Evolutionary conservation across 2,888 invertebrate species (phyloP), one percentile per base, ranked within the genome.

Genomic region (Villa cingulata): DNA sequence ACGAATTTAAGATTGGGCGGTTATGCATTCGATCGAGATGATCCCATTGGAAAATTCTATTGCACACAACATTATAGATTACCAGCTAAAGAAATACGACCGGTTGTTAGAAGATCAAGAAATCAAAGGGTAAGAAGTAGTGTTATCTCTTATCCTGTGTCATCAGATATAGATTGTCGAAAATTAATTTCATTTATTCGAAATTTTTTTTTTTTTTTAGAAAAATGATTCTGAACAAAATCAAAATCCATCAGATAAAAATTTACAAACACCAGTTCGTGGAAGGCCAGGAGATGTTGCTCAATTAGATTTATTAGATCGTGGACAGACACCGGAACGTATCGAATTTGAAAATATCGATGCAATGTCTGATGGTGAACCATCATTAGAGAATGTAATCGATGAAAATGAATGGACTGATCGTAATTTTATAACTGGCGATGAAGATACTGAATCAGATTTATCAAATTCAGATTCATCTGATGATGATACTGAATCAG

Each of bases 401-500:
- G 91, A 91, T 62, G 94, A 95, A 65, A 92, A 94, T 62, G 92
- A 94, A 65, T 92, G 94, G 87, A 92, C 91, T 0, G 90, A 91
- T 58, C 77, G 89, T 56, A 95, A 95, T 72, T 90, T 90, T 66
- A 80, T 88, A 38, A 86, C 86, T 2, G 80, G 83, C 40, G 78
- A 83, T 23, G 81, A 81, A 29, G 82, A 82, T 64, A 83, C 85
- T 4, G 85, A 85, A 59, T 75, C 77, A 3, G 67, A 69, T 55
- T 53, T 57, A 1, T 66, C 67, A 14, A 65, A 66, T 44, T 66
- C 68, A 3, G 77, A 78, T 54, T 74, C 76, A 50, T 76, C 75
- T 7, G 78, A 80, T 57, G 77, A 78, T 36, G 81, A 79, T 45
- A 62, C 64, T 1, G 80, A 79, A 49, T 79, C 78, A 51, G 80